Percentiles rank a stretch among this genome's conserved stretches.
Evolutionary conservation across 1,140 invertebrate genomes (phyloP).

Genomic region (Coboldia fuscipes): DNA sequence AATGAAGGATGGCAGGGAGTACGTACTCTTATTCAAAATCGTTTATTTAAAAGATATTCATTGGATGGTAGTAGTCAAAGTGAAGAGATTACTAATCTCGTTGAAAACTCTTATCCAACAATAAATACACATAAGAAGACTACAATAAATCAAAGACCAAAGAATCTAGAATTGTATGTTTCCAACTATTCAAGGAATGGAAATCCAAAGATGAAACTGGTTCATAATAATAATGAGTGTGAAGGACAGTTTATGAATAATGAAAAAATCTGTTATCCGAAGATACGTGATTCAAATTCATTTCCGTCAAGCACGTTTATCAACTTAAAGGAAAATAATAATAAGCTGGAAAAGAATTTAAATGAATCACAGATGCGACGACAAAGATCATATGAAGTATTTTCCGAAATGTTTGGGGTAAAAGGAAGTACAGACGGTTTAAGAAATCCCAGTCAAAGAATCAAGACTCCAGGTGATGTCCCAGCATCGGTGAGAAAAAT

Average conservation of each 20-base stretch:
- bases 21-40: slow-evolving; percentile 17
- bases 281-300: too few species aligned
- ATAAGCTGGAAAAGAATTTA: neutral
- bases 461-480: slow-evolving; percentile 63
- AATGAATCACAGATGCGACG: slow-evolving; percentile 12
- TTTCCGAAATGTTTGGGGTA: slow-evolving; percentile 37
- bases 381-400: slow-evolving; percentile 42
- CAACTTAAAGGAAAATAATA: slow-evolving; percentile 1
- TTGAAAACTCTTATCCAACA: slow-evolving; percentile 5
- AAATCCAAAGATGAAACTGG: too few species aligned
- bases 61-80: neutral
- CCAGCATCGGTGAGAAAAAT: slow-evolving; percentile 48
- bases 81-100: slow-evolving; percentile 17
- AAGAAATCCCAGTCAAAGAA: slow-evolving; percentile 45
- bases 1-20: slow-evolving; percentile 17
- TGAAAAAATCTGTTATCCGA: too few species aligned
- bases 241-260: too few species aligned
- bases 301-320: too few species aligned
- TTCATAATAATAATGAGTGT: too few species aligned
- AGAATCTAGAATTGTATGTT: slow-evolving; percentile 16
- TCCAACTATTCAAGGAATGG: too few species aligned
- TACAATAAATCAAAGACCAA: slow-evolving; percentile 8
- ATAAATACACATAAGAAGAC: slow-evolving; percentile 2
- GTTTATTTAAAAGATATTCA: slow-evolving; percentile 14
- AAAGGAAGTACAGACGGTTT: slow-evolving; percentile 33